Evolutionary conservation across 2,797 vertebrate species (phyloP), one percentile per base, ranked within the genome.

Genomic region (Peromyscus melanophrys): DNA sequence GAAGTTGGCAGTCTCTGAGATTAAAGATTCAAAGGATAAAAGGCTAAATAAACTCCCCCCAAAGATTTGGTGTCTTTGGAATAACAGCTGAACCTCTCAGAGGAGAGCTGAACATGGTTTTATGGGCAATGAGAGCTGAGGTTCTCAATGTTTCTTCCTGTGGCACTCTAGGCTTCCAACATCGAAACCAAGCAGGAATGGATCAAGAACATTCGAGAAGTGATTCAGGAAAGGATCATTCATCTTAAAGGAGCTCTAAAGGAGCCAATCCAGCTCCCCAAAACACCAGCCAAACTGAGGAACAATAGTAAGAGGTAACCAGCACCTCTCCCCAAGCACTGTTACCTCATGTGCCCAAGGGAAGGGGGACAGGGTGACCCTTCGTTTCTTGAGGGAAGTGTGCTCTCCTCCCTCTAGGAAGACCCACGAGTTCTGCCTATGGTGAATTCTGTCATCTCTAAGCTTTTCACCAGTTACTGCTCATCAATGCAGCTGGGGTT

Each of bases 131-230:
- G 46, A 73, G 65, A 92, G 29, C 17, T 3, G 19, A 31, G 40
- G 1, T 88, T 89, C 93, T 98, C 87, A 97, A 25, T 90, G 43
- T 92, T 90, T 96, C 89, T 96, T 31, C 92, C 85, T 98, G 71
- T 98, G 96, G 69, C 59, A 71, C 94, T 93, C 69, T 96, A 99
- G 99, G 99, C 99, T 0, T 99, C 99, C 96, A 99, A 98, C 93
- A 99, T 99, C 96, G 99, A 99, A 97, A 99, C 99, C 49, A 99
- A 99, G 98, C 99, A 99, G 98, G 99, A 99, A 95, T 99, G 99
- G 99, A 99, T 99, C 97, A 99, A 99, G 98, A 99, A 99, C 98
- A 99, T 99, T 97, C 98, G 99, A 82, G 99, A 99, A 98, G 99
- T 99, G 98, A 99, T 99, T 98, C 99, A 99, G 98, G 99, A 99